Percentiles rank a stretch among this genome's conserved stretches.
Conservation (phyloP, 2,113 vertebrate species). For the Chloebia gouldiae region DNA sequence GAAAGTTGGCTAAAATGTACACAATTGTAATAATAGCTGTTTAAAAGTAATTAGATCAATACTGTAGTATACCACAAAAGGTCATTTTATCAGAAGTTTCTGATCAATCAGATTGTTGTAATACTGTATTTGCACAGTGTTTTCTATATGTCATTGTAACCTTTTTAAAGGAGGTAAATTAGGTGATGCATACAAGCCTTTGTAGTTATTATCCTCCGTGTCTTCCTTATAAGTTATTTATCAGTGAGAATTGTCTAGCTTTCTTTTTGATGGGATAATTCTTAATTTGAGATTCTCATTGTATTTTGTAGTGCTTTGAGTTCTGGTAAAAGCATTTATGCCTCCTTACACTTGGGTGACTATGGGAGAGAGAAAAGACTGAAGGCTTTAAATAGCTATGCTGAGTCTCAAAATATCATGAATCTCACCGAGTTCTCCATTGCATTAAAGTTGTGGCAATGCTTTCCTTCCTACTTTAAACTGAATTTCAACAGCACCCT, state of each 20-base stretch:
- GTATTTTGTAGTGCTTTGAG: neutral
- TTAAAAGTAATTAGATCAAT: neutral
- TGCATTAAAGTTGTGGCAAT: neutral
- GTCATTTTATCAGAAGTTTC: neutral
- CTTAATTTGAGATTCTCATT: neutral
- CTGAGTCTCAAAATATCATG: neutral
- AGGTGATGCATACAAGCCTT: neutral
- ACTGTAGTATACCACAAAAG: neutral
- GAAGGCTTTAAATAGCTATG: neutral
- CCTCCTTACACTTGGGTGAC: neutral
- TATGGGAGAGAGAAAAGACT: neutral
- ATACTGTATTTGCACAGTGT: neutral
- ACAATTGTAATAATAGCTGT: neutral
- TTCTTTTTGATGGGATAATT: neutral
- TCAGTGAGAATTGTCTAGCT: neutral
- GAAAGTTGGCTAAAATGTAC: conserved; percentile 3
- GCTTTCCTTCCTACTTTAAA: neutral
- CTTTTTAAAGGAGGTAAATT: neutral
- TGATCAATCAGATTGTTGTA: neutral
- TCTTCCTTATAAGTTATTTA: neutral
- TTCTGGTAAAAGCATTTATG: neutral
- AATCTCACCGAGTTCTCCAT: neutral
- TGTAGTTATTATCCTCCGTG: neutral
- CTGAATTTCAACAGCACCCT: neutral
- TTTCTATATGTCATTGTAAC: neutral